Percentiles rank a stretch among this genome's conserved stretches.
phyloP scores from a whole-genome alignment of 2,113 vertebrate species.

The Tychaedon coryphoeus region DNA sequence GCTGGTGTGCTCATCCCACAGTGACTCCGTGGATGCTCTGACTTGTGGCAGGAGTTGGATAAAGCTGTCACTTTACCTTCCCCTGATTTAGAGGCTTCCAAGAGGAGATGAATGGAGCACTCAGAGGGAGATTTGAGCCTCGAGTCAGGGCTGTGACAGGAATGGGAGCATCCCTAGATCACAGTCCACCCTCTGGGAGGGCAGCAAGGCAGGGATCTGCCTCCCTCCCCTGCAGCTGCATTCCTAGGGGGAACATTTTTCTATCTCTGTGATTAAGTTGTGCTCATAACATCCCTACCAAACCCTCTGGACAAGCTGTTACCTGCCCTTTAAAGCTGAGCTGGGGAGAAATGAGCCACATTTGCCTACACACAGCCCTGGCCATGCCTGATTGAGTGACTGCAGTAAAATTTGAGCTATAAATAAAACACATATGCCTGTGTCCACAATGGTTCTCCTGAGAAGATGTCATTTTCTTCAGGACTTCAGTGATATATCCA shows the following conservation, averaged over 20 bases:
- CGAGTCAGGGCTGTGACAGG: neutral
- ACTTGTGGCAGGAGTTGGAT: neutral
- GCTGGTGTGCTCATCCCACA: neutral
- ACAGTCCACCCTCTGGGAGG: neutral
- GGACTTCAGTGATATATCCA: neutral
- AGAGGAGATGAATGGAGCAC: neutral
- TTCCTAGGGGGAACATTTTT: neutral
- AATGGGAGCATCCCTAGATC: neutral
- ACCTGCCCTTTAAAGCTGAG: neutral
- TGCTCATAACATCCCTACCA: neutral
- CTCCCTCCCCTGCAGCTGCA: neutral
- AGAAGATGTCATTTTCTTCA: neutral
- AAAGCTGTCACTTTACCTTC: neutral
- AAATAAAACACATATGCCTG: conserved; percentile 36
- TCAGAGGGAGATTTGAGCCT: neutral
- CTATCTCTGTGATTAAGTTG: neutral
- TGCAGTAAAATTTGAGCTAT: conserved; percentile 45
- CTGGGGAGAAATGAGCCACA: neutral
- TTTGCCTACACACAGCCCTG: conserved; percentile 12
- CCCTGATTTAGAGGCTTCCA: neutral
- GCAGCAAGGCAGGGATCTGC: neutral
- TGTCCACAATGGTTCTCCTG: neutral
- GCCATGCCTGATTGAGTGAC: neutral
- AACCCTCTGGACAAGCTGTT: neutral
- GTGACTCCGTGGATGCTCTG: neutral